phyloP scores from a whole-genome alignment of 2,888 invertebrate genomes.

The Neoitamus cyanurus region DNA sequence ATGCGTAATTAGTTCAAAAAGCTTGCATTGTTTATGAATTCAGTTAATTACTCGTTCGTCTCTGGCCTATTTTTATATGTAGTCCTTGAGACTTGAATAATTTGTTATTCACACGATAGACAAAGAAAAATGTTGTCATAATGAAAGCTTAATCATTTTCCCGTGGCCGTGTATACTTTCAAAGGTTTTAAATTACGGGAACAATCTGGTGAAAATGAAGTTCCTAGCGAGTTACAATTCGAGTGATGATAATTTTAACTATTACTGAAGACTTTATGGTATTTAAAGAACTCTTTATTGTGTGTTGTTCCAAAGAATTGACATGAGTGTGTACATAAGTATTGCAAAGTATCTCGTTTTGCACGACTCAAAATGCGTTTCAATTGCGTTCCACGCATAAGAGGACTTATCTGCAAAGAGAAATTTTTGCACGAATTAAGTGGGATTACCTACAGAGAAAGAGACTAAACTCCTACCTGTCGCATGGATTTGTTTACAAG shows the following conservation, averaged over 20 bases:
- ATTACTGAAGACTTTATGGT: too few relatives aligned
- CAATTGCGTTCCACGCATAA: not conserved
- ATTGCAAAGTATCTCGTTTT: not conserved
- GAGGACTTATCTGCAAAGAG: not conserved
- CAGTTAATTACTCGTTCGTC: not conserved
- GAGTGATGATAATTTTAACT: too few relatives aligned
- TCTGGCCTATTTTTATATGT: not conserved
- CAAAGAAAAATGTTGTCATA: not conserved
- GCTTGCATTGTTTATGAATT: not conserved
- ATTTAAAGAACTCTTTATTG: not conserved
- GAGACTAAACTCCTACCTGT: not conserved
- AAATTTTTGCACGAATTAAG: not conserved
- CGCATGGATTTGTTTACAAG: not conserved
- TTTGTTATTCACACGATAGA: not conserved
- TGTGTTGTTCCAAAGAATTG: not conserved
- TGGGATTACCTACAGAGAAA: not conserved
- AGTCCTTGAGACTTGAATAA: not conserved
- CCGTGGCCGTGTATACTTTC: not conserved
- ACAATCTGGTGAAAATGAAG: too few relatives aligned
- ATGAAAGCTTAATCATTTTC: not conserved
- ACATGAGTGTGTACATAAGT: not conserved
- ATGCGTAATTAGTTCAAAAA: not conserved
- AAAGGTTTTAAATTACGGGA: not conserved
- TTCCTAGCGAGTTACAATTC: too few relatives aligned
- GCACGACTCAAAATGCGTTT: not conserved